Evolutionary conservation across 2,797 vertebrate species (phyloP), one percentile per base, ranked within the genome.

Genomic region (Sebastes matsubarae): DNA sequence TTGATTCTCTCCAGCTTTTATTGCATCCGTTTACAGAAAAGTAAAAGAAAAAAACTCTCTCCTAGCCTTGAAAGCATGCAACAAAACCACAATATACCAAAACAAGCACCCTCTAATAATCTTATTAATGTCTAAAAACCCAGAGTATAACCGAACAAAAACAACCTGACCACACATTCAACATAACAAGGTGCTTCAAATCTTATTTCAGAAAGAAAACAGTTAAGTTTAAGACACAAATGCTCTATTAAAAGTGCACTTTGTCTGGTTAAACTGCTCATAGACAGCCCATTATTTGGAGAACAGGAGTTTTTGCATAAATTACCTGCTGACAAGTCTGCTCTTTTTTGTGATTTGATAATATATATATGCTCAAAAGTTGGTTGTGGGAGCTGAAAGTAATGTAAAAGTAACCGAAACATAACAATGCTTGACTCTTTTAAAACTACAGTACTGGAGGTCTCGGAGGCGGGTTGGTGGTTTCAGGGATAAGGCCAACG

Each of bases 401-500:
- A 65, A 68, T 73, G 69, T 22, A 50, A 71, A 87, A 79, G 77
- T 42, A 85, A 80, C 27, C 25, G 32, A 60, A 13, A 71, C 11
- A 58, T 67, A 70, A 79, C 58, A 65, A 77, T 63, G 57, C 10
- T 76, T 72, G 67, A 67, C 68, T 79, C 20, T 60, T 82, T 87
- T 75, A 81, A 64, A 75, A 50, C 79, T 84, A 92, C 84, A 88
- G 87, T 88, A 84, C 81, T 80, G 82, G 70, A 89, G 85, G 86
- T 93, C 81, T 77, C 81, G 34, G 79, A 86, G 86, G 75, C 50
- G 88, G 83, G 24, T 66, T 59, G 20, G 89, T 79, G 16, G 70
- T 79, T 90, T 83, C 60, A 75, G 77, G 87, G 72, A 94, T 94
- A 95, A 94, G 94, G 93, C 94, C 88, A 92, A 92, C 89, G 86